Evolutionary conservation across 2,113 vertebrate genomes (phyloP), one percentile per base, ranked within the genome.

Genomic region (Sclerurus mexicanus): DNA sequence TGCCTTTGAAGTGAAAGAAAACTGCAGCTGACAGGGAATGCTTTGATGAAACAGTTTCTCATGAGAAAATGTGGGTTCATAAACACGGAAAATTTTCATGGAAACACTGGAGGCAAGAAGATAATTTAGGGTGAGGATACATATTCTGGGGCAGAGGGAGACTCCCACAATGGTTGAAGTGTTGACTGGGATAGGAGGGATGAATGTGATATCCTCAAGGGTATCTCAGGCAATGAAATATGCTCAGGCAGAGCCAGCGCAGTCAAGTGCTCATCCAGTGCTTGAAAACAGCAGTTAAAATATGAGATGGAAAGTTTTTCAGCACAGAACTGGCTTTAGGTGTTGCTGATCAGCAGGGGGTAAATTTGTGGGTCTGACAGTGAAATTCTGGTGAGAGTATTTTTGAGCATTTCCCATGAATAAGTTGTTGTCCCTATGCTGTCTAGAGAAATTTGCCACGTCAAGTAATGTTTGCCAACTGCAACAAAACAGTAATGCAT

Each of bases 1-100:
- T 91, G 27, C 33, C 85, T 96, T 94, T 96, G 92, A 96, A 95
- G 69, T 74, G 52, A 80, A 94, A 86, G 60, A 77, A 76, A 95
- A 86, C 64, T 84, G 73, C 22, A 90, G 75, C 35, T 77, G 63
- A 95, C 35, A 50, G 42, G 37, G 71, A 88, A 71, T 72, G 44
- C 93, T 95, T 94, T 86, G 85, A 83, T 74, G 72, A 66, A 83
- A 59, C 31, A 42, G 31, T 92, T 94, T 97, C 95, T 95, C 84
- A 15, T 79, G 92, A 94, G 95, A 95, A 95, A 95, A 87, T 62
- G 19, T 4, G 8, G 72, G 37, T 60, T 89, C 68, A 63, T 68
- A 80, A 91, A 74, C 52, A 64, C 20, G 47, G 75, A 93, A 84
- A 87, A 56, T 64, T 86, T 96, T 92, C 40, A 56, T 84, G 56